phyloP scores from a whole-genome alignment of 2,888 invertebrate genomes.

The Sinohyriopsis cumingii region DNA sequence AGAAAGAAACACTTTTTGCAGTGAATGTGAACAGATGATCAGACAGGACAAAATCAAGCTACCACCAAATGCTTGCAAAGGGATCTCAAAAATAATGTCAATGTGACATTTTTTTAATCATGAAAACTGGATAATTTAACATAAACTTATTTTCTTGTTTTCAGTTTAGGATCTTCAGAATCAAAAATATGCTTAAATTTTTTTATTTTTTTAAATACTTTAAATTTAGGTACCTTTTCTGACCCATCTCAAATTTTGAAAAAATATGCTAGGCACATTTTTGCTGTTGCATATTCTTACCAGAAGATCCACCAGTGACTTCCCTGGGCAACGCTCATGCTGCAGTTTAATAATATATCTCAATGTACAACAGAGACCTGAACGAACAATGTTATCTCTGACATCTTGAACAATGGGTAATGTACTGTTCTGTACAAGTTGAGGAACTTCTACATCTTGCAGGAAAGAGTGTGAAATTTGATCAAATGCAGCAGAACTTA shows the following conservation, averaged over 20 bases:
- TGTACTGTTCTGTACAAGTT: slow-evolving; percentile 30
- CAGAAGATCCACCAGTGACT: slow-evolving; percentile 52
- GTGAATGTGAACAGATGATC: no score
- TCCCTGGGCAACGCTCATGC: slow-evolving; percentile 30
- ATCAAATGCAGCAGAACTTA: slow-evolving; percentile 1
- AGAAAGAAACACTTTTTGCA: no score
- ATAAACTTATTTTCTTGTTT: no score
- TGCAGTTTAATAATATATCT: slow-evolving; percentile 52
- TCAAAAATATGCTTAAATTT: background rate
- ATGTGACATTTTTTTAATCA: no score
- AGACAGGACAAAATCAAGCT: no score
- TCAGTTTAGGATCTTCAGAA: no score
- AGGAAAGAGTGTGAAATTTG: slow-evolving; percentile 10
- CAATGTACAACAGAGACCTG: slow-evolving; percentile 58
- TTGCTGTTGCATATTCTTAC: slow-evolving; percentile 30
- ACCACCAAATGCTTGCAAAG: no score
- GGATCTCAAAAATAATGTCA: no score
- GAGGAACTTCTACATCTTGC: slow-evolving; percentile 15
- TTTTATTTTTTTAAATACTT: background rate
- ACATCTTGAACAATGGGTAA: slow-evolving; percentile 31
- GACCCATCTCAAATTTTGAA: no score
- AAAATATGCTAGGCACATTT: no score
- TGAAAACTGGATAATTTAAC: no score
- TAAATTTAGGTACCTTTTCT: no score
- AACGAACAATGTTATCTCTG: slow-evolving; percentile 41